Conservation (phyloP, 1,140 invertebrate species). For the Lucilia sericata region DNA sequence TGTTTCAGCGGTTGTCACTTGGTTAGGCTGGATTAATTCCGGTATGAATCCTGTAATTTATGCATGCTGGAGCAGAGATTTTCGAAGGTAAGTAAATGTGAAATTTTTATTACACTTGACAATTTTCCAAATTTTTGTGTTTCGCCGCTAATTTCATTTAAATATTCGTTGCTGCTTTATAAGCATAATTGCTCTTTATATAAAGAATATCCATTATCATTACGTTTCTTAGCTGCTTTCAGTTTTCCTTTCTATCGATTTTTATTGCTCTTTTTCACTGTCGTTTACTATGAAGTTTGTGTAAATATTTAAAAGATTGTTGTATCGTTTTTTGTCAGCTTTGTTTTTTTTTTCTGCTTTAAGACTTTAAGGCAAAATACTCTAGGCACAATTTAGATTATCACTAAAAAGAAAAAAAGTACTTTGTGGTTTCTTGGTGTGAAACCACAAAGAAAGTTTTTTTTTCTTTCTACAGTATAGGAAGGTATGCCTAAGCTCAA, state of each 20-base stretch:
- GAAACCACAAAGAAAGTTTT: too few relatives aligned
- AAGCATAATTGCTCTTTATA: too few relatives aligned
- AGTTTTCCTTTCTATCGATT: not conserved
- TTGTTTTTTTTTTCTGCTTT: not conserved
- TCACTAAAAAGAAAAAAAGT: not conserved
- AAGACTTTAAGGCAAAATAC: not conserved
- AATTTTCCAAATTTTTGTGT: not conserved
- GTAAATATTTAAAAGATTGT: too few relatives aligned
- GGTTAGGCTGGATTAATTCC: conserved; percentile 99
- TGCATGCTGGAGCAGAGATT: conserved; percentile 95
- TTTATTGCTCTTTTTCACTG: not conserved
- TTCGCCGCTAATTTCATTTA: not conserved
- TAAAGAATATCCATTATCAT: too few relatives aligned
- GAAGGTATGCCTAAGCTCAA: too few relatives aligned
- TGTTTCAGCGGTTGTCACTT: conserved; percentile 93
- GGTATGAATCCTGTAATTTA: conserved; percentile 98
- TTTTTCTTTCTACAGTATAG: too few relatives aligned
- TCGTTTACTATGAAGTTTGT: not conserved
- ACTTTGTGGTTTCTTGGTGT: too few relatives aligned
- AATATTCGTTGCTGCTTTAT: not conserved
- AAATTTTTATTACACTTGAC: not conserved
- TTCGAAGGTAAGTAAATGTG: conserved; percentile 81
- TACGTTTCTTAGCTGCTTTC: too few relatives aligned
- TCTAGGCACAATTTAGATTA: not conserved
- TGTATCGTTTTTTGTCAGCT: not conserved